A percentile compares a stretch with the other conserved stretches of the same genome.
Evolutionary conservation across 2,797 vertebrate species (phyloP).

Genomic region (Coluber constrictor): DNA sequence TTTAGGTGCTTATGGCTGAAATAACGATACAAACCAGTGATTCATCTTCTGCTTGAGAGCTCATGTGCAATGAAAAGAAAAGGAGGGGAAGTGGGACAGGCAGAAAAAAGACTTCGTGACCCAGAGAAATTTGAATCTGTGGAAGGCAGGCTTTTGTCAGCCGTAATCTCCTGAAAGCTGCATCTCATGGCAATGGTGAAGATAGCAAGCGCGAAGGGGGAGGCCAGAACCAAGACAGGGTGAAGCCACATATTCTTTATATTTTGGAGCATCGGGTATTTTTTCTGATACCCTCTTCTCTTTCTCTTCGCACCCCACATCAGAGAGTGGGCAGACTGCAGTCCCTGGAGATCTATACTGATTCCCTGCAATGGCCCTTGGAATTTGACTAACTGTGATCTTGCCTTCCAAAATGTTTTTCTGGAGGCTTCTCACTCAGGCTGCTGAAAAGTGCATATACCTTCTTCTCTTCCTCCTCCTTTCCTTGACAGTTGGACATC

Average conservation of each 20-base stretch:
- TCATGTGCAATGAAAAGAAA: no score
- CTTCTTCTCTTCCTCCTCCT: background rate
- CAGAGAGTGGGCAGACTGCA: background rate
- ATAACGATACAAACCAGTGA: no score
- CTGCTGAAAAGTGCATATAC: background rate
- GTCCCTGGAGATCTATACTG: background rate
- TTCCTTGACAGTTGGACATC: background rate
- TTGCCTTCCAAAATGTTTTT: background rate
- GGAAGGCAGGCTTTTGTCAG: background rate
- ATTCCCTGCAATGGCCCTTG: background rate
- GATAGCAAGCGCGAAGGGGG: background rate
- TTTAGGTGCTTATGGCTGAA: background rate
- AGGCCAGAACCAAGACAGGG: background rate
- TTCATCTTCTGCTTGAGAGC: background rate
- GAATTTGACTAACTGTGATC: background rate
- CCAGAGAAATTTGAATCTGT: background rate
- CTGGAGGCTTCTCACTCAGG: background rate
- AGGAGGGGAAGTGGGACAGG: background rate
- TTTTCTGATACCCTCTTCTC: background rate
- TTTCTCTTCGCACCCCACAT: background rate
- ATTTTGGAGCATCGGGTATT: background rate
- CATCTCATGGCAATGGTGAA: background rate
- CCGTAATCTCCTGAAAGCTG: background rate
- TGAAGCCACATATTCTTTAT: background rate
- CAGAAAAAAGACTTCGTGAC: background rate